phyloP scores from a whole-genome alignment of 2,797 vertebrate species.

The Gambelia wislizenii region DNA sequence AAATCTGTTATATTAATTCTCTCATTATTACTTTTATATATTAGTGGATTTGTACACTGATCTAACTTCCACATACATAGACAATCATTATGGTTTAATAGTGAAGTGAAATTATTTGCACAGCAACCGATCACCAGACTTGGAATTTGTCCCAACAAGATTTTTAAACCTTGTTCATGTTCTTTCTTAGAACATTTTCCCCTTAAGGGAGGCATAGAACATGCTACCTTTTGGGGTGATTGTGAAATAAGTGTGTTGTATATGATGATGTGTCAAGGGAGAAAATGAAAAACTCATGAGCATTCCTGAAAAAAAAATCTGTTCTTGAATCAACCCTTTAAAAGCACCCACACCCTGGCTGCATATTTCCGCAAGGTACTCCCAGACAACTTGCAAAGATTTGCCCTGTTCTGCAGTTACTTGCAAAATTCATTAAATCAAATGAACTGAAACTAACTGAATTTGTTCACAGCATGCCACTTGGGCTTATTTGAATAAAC shows the following conservation, averaged over 20 bases:
- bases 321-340: not conserved
- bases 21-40: not conserved
- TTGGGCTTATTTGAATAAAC: not conserved
- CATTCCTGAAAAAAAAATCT: not conserved
- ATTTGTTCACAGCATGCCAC: not conserved
- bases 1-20: not conserved
- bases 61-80: not conserved
- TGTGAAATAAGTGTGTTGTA: not conserved
- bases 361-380: not conserved
- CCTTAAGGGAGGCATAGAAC: not conserved
- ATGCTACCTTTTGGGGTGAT: not conserved
- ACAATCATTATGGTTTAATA: slow-evolving; percentile 13
- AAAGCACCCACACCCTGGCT: not conserved
- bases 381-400: not conserved
- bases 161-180: slow-evolving; percentile 35
- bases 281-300: rapidly evolving
- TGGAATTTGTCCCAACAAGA: slow-evolving; percentile 24
- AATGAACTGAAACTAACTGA: slow-evolving; percentile 9
- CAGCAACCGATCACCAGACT: slow-evolving; percentile 15
- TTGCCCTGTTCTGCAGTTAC: not conserved
- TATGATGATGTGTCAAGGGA: not conserved
- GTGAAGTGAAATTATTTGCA: not conserved
- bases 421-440: slow-evolving; percentile 4
- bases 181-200: rapidly evolving
- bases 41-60: not conserved